Conservation (phyloP, 2,797 vertebrate species). For the Poeciliopsis gracilis region DNA sequence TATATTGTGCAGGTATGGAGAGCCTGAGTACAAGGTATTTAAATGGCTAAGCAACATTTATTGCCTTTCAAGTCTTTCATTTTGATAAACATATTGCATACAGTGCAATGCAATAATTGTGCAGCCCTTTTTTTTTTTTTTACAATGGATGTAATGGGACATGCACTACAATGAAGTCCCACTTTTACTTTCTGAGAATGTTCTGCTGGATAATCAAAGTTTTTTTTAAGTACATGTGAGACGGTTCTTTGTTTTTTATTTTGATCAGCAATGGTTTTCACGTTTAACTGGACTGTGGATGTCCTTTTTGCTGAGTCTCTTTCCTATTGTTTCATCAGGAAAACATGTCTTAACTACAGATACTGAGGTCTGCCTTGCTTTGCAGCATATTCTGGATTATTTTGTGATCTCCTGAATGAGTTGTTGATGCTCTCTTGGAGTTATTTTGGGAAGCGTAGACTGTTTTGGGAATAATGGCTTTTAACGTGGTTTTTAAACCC, state of each 20-base stretch:
- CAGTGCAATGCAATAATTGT: not conserved
- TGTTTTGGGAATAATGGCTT: not conserved
- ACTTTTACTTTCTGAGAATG: not conserved
- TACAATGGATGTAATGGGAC: not conserved
- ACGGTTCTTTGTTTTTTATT: not conserved
- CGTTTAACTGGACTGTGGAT: not conserved
- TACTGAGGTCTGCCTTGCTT: not conserved
- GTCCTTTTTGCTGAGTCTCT: not conserved
- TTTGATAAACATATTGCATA: not conserved
- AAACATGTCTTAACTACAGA: no score
- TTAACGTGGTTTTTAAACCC: not conserved
- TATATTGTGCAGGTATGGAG: not conserved
- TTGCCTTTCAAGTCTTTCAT: not conserved
- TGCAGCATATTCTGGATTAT: not conserved
- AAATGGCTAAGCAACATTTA: not conserved
- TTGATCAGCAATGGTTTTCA: not conserved
- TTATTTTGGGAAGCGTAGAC: not conserved
- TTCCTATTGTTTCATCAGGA: not conserved
- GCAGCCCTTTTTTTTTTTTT: not conserved
- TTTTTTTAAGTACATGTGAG: not conserved
- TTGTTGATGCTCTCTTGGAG: not conserved
- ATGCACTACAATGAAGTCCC: not conserved
- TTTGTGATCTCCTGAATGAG: not conserved
- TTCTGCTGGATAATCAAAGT: not conserved
- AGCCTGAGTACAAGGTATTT: not conserved